These are phyloP conservation scores for Diacarnus erythraeanus DNA, from an alignment of 37 sponge, comb jelly and placozoan genomes.

Conservation along the genomic window DNA sequence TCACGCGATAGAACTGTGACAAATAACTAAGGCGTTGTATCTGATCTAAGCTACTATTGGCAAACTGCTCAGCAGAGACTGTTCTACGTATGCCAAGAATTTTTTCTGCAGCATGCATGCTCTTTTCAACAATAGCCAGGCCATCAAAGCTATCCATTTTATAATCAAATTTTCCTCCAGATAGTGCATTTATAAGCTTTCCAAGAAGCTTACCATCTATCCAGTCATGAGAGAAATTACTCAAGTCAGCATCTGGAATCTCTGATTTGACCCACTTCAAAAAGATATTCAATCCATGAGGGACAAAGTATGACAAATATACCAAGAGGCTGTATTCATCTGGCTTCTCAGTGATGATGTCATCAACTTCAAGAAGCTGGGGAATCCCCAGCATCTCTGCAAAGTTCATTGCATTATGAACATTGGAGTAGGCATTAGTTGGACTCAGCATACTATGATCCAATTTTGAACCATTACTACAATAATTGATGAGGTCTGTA, in stretches of 20 bases:
- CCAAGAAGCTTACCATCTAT: constrained; percentile 63
- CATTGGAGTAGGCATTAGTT: constrained; percentile 30
- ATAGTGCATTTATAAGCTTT: constrained; percentile 62
- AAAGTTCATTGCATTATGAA: constrained; percentile 55
- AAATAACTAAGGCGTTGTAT: constrained; percentile 66
- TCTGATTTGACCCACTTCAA: constrained; percentile 59
- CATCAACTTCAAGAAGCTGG: constrained; percentile 47
- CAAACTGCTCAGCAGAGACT: constrained; percentile 63
- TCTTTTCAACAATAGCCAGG: constrained; percentile 38
- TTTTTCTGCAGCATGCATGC: constrained; percentile 57
- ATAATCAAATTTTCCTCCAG: constrained; percentile 39
- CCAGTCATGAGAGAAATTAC: constrained; percentile 74
- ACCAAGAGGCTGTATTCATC: constrained; percentile 77
- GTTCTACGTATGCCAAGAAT: constrained; percentile 44
- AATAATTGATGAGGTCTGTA: constrained; percentile 57
- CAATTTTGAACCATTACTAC: constrained; percentile 63
- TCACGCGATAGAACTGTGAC: constrained; percentile 54
- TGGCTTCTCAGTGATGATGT: constrained; percentile 46
- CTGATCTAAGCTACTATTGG: constrained; percentile 43
- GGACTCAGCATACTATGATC: constrained; percentile 36
- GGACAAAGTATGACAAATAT: constrained; percentile 78
- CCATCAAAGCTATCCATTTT: constrained; percentile 31
- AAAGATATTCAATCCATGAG: constrained; percentile 52
- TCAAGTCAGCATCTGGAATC: constrained; percentile 57
- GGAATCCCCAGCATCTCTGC: constrained; percentile 73